These are phyloP conservation scores for Felis chaus DNA, from an alignment of 2,113 vertebrate genomes.

Conservation along the genomic window DNA sequence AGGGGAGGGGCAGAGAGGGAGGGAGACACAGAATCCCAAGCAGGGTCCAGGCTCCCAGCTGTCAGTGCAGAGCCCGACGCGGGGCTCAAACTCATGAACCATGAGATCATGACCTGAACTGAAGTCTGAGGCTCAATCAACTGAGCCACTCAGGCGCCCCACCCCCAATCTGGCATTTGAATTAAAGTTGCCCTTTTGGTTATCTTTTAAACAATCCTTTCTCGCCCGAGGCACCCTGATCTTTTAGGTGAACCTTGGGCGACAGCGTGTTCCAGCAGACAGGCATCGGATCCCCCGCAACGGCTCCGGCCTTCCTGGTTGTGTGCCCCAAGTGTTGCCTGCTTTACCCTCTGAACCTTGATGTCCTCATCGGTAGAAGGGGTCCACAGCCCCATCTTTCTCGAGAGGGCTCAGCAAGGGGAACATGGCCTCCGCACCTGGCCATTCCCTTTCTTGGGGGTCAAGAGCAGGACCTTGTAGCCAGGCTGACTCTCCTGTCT, in stretches of 20 bases:
- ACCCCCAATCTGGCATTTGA: background rate
- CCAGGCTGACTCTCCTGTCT: background rate
- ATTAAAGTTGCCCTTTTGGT: background rate
- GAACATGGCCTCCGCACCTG: background rate
- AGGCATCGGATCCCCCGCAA: background rate
- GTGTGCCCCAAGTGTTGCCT: background rate
- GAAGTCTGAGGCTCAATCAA: too few relatives aligned
- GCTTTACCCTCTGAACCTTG: background rate
- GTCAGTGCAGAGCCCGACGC: fast-evolving
- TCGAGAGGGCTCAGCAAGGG: background rate
- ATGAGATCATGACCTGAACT: too few relatives aligned
- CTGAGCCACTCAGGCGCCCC: too few relatives aligned
- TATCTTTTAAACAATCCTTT: background rate
- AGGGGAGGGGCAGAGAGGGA: too few relatives aligned
- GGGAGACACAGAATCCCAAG: too few relatives aligned
- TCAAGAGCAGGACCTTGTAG: fast-evolving
- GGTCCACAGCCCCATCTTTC: background rate
- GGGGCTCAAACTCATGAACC: too few relatives aligned
- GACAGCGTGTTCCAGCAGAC: background rate
- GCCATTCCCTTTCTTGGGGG: background rate
- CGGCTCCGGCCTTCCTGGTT: background rate
- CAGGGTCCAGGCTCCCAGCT: too few relatives aligned
- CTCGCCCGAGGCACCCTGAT: background rate
- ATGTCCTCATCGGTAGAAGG: background rate
- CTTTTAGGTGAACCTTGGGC: background rate